Conservation (phyloP, 2,888 invertebrate genomes). For the Ichneumon xanthorius region DNA sequence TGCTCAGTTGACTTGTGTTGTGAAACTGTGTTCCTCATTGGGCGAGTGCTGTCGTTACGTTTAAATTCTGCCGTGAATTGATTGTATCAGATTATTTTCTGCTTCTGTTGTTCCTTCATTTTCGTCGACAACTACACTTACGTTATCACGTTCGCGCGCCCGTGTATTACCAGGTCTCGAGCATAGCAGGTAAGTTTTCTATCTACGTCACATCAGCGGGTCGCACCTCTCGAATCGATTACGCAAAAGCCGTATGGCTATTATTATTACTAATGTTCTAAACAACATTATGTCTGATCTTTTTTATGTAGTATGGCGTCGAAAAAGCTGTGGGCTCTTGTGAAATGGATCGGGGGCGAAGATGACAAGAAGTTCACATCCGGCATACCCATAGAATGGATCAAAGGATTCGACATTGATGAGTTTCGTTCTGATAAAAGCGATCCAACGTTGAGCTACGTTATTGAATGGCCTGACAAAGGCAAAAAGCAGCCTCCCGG, state of each 20-base stretch:
- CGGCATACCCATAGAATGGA: slow-evolving; percentile 40
- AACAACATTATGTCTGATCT: background rate
- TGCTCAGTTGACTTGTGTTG: slow-evolving; percentile 25
- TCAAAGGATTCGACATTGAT: slow-evolving; percentile 25
- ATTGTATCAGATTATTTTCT: background rate
- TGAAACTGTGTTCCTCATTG: background rate
- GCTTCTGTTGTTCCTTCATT: background rate
- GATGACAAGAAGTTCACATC: slow-evolving; percentile 22
- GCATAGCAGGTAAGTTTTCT: slow-evolving; percentile 9
- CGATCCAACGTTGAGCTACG: slow-evolving; percentile 37
- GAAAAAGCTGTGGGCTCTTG: slow-evolving; percentile 24
- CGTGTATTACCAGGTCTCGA: background rate
- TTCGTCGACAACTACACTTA: background rate
- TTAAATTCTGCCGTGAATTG: background rate
- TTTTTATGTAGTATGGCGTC: slow-evolving; percentile 4
- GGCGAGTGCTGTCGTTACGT: background rate
- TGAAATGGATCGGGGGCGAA: slow-evolving; percentile 41
- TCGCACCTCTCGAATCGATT: background rate
- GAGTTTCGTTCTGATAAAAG: slow-evolving; percentile 31
- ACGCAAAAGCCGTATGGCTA: background rate
- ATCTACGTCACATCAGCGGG: background rate
- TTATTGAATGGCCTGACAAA: slow-evolving; percentile 32
- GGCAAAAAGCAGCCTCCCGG: slow-evolving; percentile 10
- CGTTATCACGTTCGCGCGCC: background rate
- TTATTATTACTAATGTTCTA: background rate